Evolutionary conservation across 2,797 vertebrate species (phyloP).

Genomic region (Spondyliosoma cantharus): DNA sequence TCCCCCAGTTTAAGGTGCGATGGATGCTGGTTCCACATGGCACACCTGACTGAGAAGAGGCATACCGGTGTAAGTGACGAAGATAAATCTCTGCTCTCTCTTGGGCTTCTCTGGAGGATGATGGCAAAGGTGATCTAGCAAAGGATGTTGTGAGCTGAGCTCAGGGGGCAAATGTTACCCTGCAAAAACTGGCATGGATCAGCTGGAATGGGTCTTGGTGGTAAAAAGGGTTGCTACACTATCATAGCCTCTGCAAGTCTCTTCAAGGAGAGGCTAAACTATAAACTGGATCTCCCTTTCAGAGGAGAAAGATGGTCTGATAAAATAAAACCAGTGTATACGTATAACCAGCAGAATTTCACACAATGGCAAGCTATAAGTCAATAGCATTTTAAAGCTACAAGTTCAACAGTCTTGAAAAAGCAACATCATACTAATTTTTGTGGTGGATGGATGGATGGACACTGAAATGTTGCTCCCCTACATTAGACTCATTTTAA

Average conservation of each 20-base stretch:
- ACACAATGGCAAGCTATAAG: slow-evolving; percentile 1
- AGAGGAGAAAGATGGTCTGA: background rate
- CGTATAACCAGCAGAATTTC: background rate
- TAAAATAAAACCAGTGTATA: too few species aligned
- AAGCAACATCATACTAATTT: slow-evolving; percentile 14
- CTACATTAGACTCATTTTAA: slow-evolving; percentile 15
- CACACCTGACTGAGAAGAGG: slow-evolving; percentile 60
- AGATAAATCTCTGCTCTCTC: slow-evolving; percentile 45
- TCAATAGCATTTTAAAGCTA: slow-evolving; percentile 3
- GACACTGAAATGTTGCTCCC: background rate
- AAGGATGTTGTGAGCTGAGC: slow-evolving; percentile 57
- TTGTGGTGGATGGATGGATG: slow-evolving; percentile 4
- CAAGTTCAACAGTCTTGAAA: slow-evolving; percentile 18
- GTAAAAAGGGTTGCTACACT: slow-evolving; percentile 11
- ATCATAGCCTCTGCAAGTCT: background rate
- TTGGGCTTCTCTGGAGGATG: slow-evolving; percentile 45
- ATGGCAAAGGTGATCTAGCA: slow-evolving; percentile 59
- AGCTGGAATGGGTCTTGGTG: slow-evolving; percentile 65
- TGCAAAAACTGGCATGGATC: slow-evolving; percentile 78
- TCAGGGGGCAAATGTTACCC: slow-evolving; percentile 55
- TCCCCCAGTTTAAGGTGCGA: slow-evolving; percentile 71
- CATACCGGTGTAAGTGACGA: slow-evolving; percentile 12
- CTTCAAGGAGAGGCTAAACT: background rate
- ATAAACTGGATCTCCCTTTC: background rate
- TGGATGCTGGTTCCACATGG: slow-evolving; percentile 78